Evolutionary conservation across 1,140 invertebrate genomes (phyloP).

Genomic region (Anthonomus grandis): DNA sequence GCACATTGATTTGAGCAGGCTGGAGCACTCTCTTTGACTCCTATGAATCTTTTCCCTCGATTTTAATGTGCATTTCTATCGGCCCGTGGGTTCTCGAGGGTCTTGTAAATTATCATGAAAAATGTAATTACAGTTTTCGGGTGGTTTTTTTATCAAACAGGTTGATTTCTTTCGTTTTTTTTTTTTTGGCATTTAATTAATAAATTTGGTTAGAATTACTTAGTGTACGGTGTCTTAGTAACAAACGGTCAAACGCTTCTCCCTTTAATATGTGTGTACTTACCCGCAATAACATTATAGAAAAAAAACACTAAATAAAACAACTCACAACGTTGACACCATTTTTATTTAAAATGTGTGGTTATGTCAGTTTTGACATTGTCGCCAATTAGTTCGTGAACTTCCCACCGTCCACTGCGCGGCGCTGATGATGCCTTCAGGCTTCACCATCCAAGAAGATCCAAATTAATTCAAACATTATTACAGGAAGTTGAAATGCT

Average conservation of each 20-base stretch:
- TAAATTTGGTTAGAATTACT: neutral
- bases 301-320: neutral
- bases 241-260: neutral
- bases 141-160: conserved; percentile 8
- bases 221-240: neutral
- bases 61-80: conserved; percentile 30
- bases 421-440: too few relatives aligned
- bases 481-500: too few relatives aligned
- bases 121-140: conserved; percentile 24
- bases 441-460: too few relatives aligned
- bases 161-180: conserved; percentile 14
- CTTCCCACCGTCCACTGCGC: too few relatives aligned
- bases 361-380: too few relatives aligned
- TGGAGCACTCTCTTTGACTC: conserved; percentile 30
- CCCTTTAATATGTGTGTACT: neutral
- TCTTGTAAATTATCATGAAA: conserved; percentile 27
- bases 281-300: neutral
- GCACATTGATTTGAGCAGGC: conserved; percentile 45
- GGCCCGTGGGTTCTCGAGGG: conserved; percentile 13
- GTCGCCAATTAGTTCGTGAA: too few relatives aligned
- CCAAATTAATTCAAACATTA: too few relatives aligned
- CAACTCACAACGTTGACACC: neutral
- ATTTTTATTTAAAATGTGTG: too few relatives aligned
- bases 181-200: neutral
- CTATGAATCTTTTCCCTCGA: conserved; percentile 34